Evolutionary conservation across 2,888 invertebrate species (phyloP).

Genomic region (Drosophila quinaria): DNA sequence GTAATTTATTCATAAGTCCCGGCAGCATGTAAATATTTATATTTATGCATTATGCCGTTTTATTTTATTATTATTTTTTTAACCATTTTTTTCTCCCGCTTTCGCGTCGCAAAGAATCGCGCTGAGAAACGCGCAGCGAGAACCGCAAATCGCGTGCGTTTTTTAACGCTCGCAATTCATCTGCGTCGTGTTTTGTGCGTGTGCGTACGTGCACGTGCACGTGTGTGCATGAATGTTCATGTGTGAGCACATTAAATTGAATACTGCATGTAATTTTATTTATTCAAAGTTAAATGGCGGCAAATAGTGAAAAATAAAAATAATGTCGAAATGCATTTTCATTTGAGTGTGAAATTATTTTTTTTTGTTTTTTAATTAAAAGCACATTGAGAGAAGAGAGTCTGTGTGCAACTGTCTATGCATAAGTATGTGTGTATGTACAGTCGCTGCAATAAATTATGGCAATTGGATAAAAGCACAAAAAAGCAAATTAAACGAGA

Average conservation of each 20-base stretch:
- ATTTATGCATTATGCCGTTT: constrained; percentile 73
- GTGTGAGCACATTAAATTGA: constrained; percentile 67
- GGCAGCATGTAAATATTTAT: constrained; percentile 75
- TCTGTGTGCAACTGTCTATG: background rate
- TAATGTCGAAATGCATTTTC: constrained; percentile 62
- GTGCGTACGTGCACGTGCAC: constrained; percentile 14
- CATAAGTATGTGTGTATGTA: constrained; percentile 11
- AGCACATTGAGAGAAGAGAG: constrained; percentile 57
- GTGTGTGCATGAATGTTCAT: constrained; percentile 23
- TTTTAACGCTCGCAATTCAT: constrained; percentile 45
- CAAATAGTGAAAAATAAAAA: constrained; percentile 38
- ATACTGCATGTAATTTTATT: constrained; percentile 75
- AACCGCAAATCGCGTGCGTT: constrained; percentile 47
- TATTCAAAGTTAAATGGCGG: constrained; percentile 71
- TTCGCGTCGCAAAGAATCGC: constrained; percentile 29
- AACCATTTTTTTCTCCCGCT: constrained; percentile 32
- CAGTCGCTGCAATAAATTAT: constrained; percentile 65
- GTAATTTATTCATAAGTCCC: constrained; percentile 77
- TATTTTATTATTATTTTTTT: constrained; percentile 40
- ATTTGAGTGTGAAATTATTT: constrained; percentile 62
- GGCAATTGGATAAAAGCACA: constrained; percentile 55
- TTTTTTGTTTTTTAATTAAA: constrained; percentile 69
- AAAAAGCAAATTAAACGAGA: constrained; percentile 2
- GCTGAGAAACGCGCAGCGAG: constrained; percentile 29
- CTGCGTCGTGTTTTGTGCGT: constrained; percentile 1